These are phyloP conservation scores for Noctua janthe DNA, from an alignment of 2,888 invertebrate genomes.

Conservation along the genomic window DNA sequence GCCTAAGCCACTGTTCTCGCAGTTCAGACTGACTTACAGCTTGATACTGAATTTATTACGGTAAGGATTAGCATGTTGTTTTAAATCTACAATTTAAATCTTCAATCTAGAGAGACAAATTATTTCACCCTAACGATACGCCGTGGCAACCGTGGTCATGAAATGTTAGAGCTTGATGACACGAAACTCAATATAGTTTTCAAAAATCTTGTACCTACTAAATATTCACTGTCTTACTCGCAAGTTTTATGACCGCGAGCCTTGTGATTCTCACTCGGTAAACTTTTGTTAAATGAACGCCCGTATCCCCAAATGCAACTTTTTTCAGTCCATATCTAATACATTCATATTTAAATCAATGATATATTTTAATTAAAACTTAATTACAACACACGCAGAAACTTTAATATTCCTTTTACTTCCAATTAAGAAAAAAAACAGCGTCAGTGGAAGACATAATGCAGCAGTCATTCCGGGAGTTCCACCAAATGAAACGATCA, in stretches of 20 bases:
- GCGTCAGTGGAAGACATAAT: slow-evolving; percentile 99
- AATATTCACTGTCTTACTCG: background rate
- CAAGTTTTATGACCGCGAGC: background rate
- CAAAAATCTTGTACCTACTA: background rate
- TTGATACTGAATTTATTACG: slow-evolving; percentile 96
- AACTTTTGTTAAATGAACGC: background rate
- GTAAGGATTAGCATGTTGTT: slow-evolving; percentile 67
- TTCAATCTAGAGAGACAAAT: too few species aligned
- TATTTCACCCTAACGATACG: too few species aligned
- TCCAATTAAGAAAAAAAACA: slow-evolving; percentile 92
- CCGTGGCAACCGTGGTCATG: background rate
- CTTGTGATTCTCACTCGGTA: background rate
- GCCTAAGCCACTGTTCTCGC: slow-evolving; percentile 96
- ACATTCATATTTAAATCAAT: too few species aligned
- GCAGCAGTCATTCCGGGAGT: slow-evolving; percentile 96
- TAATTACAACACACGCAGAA: background rate
- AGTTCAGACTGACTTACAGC: slow-evolving; percentile 98
- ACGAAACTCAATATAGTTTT: background rate
- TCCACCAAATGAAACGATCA: slow-evolving; percentile 79
- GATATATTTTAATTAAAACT: background rate
- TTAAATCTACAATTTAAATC: background rate
- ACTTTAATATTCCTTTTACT: background rate
- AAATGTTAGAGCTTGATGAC: background rate
- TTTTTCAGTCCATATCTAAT: background rate
- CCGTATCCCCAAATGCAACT: background rate